Evolutionary conservation across 2,888 invertebrate species (phyloP).

Genomic region (Callosobruchus maculatus): DNA sequence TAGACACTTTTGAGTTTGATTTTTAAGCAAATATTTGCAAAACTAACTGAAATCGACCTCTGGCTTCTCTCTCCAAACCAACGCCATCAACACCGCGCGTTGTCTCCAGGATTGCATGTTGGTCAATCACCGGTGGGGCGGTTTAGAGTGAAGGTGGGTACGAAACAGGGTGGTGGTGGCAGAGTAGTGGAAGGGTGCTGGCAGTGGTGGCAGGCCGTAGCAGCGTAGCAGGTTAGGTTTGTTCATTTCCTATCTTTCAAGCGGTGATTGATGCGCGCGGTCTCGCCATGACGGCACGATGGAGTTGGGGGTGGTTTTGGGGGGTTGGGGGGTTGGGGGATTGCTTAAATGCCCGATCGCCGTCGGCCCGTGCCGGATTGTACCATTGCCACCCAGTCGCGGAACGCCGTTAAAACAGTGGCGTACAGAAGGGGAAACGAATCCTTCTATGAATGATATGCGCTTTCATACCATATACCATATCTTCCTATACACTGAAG

Average conservation of each 20-base stretch:
- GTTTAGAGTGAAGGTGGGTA: conserved; percentile 4
- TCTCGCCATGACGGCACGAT: conserved; percentile 21
- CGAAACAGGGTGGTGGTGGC: conserved; percentile 22
- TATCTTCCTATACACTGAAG: too few species aligned
- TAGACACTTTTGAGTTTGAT: too few species aligned
- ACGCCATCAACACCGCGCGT: too few species aligned
- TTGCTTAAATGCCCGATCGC: conserved; percentile 13
- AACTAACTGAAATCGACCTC: too few species aligned
- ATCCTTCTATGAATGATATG: too few species aligned
- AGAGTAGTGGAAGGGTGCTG: conserved; percentile 38
- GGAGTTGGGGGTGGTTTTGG: neutral
- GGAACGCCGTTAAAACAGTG: neutral
- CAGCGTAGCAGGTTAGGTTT: conserved; percentile 41
- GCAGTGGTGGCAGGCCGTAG: too few species aligned
- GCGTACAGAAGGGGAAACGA: neutral
- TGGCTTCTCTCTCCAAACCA: too few species aligned
- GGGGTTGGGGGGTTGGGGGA: conserved; percentile 13
- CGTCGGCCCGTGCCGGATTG: conserved; percentile 12
- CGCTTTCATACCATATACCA: too few species aligned
- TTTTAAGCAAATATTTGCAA: too few species aligned
- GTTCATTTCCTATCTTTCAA: conserved; percentile 51
- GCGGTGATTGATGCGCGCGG: conserved; percentile 46
- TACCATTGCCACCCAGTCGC: neutral
- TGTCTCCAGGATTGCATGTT: conserved; percentile 24
- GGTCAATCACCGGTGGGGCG: conserved; percentile 32